Evolutionary conservation across 2,113 vertebrate species (phyloP), one percentile per base, ranked within the genome.

Genomic region (Tenebrosternarchus preto): DNA sequence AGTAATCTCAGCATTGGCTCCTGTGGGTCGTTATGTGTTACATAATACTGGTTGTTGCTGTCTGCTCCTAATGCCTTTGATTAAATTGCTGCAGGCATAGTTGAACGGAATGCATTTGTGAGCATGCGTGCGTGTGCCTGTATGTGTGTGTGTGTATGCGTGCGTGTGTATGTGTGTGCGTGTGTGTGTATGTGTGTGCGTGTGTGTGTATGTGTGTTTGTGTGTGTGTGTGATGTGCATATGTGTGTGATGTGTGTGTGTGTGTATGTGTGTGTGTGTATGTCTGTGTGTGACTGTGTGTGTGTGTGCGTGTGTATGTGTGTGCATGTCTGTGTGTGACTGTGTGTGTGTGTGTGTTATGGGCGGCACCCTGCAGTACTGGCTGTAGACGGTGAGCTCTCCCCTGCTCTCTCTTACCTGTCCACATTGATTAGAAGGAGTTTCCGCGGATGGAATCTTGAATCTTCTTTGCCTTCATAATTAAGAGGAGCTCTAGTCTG

Each of bases 401-500:
- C 88, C 80, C 78, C 74, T 83, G 86, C 88, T 70, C 88, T 88
- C 75, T 88, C 87, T 90, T 92, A 90, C 89, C 90, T 93, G 93
- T 93, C 92, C 88, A 84, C 89, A 92, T 92, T 85, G 86, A 93
- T 94, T 93, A 93, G 90, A 82, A 83, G 76, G 84, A 87, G 87
- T 88, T 88, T 72, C 68, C 56, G 80, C 84, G 90, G 91, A 92
- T 87, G 86, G 90, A 89, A 92, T 93, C 91, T 89, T 85, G 89
- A 91, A 92, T 93, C 92, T 92, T 90, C 91, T 90, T 50, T 90
- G 89, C 87, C 80, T 88, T 88, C 84, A 87, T 91, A 92, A 92
- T 93, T 92, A 92, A 92, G 93, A 92, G 92, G 92, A 93, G 91
- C 92, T 91, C 79, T 89, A 85, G 87, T 87, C 85, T 87, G 85